These are phyloP conservation scores for Theretra japonica DNA, from an alignment of 2,888 invertebrate species.

Conservation along the genomic window DNA sequence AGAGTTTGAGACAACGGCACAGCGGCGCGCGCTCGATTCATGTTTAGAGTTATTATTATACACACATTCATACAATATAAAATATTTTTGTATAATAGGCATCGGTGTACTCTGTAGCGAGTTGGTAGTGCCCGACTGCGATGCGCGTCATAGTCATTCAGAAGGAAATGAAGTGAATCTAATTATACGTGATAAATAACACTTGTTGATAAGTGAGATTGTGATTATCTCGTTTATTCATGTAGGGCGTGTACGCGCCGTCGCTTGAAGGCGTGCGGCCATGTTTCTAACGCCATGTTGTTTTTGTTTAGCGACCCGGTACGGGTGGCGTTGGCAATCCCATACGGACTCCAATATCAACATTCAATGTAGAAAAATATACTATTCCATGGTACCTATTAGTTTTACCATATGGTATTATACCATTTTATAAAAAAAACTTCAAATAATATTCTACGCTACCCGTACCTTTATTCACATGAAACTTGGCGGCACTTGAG, in stretches of 20 bases:
- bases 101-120: slow-evolving; percentile 79
- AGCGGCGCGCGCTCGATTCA: slow-evolving; percentile 70
- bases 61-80: slow-evolving; percentile 77
- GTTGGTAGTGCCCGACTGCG: slow-evolving; percentile 57
- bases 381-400: too few relatives aligned
- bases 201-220: slow-evolving; percentile 67
- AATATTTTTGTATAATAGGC: slow-evolving; percentile 83
- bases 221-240: slow-evolving; percentile 63
- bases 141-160: slow-evolving; percentile 25
- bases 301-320: slow-evolving; percentile 38
- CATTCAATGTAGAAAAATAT: neutral
- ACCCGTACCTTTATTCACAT: slow-evolving; percentile 27
- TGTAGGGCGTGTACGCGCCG: slow-evolving; percentile 62
- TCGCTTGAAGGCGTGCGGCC: slow-evolving; percentile 78
- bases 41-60: slow-evolving; percentile 72
- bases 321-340: slow-evolving; percentile 25
- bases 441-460: neutral
- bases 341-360: slow-evolving; percentile 14
- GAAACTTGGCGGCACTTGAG: slow-evolving; percentile 54
- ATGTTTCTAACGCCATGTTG: slow-evolving; percentile 52
- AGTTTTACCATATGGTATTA: neutral
- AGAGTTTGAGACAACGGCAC: slow-evolving; percentile 44
- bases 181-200: slow-evolving; percentile 63
- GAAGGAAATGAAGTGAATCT: neutral
- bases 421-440: neutral